Percentiles rank a stretch among this genome's conserved stretches.
Evolutionary conservation across 2,797 vertebrate species (phyloP).

Genomic region (Enteromius radiatus): DNA sequence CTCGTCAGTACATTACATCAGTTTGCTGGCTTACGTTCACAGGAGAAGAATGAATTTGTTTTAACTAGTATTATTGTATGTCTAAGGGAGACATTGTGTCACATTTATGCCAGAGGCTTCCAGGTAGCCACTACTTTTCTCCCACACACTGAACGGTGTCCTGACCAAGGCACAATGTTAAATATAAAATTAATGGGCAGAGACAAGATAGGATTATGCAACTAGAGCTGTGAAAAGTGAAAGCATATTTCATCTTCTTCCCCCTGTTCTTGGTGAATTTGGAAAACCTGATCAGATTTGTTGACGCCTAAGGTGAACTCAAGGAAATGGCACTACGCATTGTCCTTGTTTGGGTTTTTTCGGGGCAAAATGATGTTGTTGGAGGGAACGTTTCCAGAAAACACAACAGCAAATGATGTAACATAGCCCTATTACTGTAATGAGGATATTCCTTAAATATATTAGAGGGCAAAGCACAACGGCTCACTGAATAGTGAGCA

Average conservation of each 20-base stretch:
- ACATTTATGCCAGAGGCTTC: slow-evolving; percentile 22
- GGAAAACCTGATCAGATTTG: slow-evolving; percentile 41
- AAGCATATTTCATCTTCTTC: slow-evolving; percentile 19
- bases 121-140: slow-evolving; percentile 28
- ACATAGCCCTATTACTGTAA: slow-evolving; percentile 34
- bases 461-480: slow-evolving; percentile 17
- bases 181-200: slow-evolving; percentile 23
- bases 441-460: slow-evolving; percentile 21
- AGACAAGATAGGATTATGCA: slow-evolving; percentile 40
- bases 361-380: slow-evolving; percentile 22
- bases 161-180: slow-evolving; percentile 17
- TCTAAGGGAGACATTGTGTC: slow-evolving; percentile 15
- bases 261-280: slow-evolving; percentile 32
- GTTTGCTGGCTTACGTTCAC: background rate
- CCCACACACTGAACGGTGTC: background rate
- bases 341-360: slow-evolving; percentile 24
- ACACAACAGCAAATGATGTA: slow-evolving; percentile 15
- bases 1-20: slow-evolving; percentile 29
- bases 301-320: slow-evolving; percentile 48
- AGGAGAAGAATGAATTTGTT: slow-evolving; percentile 19
- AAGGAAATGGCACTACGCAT: background rate
- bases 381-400: background rate
- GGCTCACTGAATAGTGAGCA: background rate
- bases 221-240: slow-evolving; percentile 29
- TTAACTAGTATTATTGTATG: slow-evolving; percentile 23